Evolutionary conservation across 1,140 invertebrate genomes (phyloP).

Genomic region (Dysdera silvatica): DNA sequence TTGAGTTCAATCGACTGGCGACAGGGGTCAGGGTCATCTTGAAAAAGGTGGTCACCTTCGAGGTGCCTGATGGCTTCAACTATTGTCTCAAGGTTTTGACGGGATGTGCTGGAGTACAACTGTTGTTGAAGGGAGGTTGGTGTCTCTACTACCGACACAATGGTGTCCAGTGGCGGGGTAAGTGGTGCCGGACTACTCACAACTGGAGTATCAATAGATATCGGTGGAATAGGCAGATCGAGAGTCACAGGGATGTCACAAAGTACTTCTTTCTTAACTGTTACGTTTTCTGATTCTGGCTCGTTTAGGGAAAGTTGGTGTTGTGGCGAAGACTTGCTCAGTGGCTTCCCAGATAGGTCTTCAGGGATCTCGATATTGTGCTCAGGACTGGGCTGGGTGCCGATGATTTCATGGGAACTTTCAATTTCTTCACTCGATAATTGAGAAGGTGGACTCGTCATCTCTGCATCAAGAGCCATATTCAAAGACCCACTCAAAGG

Average conservation of each 20-base stretch:
- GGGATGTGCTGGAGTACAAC: slow-evolving; percentile 54
- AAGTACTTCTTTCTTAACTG: slow-evolving; percentile 16
- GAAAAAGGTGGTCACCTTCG: slow-evolving; percentile 83
- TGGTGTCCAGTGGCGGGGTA: too few relatives aligned
- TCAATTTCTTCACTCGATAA: slow-evolving; percentile 17
- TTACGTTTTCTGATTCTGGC: too few relatives aligned
- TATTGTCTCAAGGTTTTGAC: slow-evolving; percentile 91
- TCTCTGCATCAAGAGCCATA: slow-evolving; percentile 13
- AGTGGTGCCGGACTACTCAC: too few relatives aligned
- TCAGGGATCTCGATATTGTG: slow-evolving; percentile 15
- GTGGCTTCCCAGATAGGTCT: slow-evolving; percentile 27
- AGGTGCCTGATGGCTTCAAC: slow-evolving; percentile 93
- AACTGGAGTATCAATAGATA: too few relatives aligned
- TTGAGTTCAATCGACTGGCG: not conserved
- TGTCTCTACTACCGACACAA: too few relatives aligned
- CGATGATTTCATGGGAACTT: slow-evolving; percentile 11
- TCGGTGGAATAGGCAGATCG: too few relatives aligned
- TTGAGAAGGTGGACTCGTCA: slow-evolving; percentile 15
- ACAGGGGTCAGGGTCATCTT: slow-evolving; percentile 23
- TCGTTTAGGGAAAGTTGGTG: too few relatives aligned
- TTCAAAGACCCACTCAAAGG: not conserved
- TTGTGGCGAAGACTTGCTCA: too few relatives aligned
- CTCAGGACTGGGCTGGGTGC: slow-evolving; percentile 12
- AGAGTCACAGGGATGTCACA: slow-evolving; percentile 21
- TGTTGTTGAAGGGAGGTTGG: slow-evolving; percentile 47